Evolutionary conservation across 2,888 invertebrate species (phyloP), one percentile per base, ranked within the genome.

Genomic region (Sphaeridia pumilis): DNA sequence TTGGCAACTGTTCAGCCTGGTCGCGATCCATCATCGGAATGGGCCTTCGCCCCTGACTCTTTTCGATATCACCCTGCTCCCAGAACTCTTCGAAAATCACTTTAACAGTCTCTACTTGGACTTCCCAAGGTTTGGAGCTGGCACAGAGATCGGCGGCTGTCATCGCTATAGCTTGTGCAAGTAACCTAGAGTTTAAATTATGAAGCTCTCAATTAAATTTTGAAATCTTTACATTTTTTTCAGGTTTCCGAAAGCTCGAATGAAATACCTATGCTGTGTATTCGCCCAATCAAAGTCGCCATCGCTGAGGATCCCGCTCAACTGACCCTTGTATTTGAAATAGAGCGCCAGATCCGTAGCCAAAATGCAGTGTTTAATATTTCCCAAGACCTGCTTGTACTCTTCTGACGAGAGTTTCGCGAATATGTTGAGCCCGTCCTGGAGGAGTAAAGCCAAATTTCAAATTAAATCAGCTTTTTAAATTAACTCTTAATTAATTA

Each of bases 371-470:
- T 86, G 84, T 63, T 83, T 81, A 49, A 88, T 80, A 54, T 81
- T 75, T 34, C 82, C 76, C 47, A 89, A 69, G 1, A 86, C 82
- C 71, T 84, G 75, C 68, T 85, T 86, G 71, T 84, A 87, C 59
- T 86, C 84, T 24, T 76, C 75, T 52, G 79, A 78, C 3, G 78
- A 76, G 31, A 87, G 72, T 66, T 83, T 79, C 28, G 79, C 76
- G 70, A 89, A 84, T 54, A 89, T 87, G 67, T 89, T 88, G 70
- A 87, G 87, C 0, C 86, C 86, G 54, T 87, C 86, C 81, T 87
- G 74, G 60, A 73, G 70, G 66, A n/a, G n/a, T n/a, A n/a, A n/a
- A n/a, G n/a, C n/a, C n/a, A 21, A 22, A 14, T 20, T 41, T 17
- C 7, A 41, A 41, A 43, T 25, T 24, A 5, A 12, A 22, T 24